Evolutionary conservation across 2,888 invertebrate genomes (phyloP).

Genomic region (Spatulosminthurus flaviceps): DNA sequence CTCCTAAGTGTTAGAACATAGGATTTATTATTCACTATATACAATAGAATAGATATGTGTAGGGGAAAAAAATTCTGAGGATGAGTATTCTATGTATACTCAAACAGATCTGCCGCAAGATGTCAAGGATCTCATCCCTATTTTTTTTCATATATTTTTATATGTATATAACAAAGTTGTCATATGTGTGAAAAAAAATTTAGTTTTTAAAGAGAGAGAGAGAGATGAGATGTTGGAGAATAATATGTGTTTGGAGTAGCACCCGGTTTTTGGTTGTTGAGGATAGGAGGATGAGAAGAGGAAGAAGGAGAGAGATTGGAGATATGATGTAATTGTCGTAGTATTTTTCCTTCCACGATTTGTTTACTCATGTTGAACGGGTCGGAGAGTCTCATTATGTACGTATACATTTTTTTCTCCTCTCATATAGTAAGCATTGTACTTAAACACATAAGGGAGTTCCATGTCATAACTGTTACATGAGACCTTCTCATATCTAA

Average conservation of each 20-base stretch:
- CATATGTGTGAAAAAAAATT: no score
- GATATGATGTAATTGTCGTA: constrained; percentile 37
- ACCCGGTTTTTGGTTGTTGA: constrained; percentile 4
- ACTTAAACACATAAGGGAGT: not conserved
- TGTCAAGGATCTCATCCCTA: not conserved
- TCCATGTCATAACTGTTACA: constrained; percentile 40
- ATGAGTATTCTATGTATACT: not conserved
- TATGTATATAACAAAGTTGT: no score
- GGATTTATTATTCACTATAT: no score
- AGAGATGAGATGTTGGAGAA: not conserved
- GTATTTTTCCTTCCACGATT: constrained; percentile 30
- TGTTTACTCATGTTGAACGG: constrained; percentile 30
- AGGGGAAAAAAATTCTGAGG: no score
- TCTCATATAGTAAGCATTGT: no score
- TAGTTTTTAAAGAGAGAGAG: not conserved
- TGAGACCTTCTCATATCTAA: not conserved
- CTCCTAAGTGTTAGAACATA: not conserved
- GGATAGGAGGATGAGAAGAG: not conserved
- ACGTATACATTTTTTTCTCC: not conserved
- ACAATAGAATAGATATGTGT: no score
- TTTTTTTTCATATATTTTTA: not conserved
- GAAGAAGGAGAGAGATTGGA: constrained; percentile 14
- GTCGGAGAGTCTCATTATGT: not conserved
- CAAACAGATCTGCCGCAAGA: constrained; percentile 18
- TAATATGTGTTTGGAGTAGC: constrained; percentile 16